Percentiles rank a stretch among this genome's conserved stretches.
Conservation (phyloP, 2,797 vertebrate species). For the Sebastes iracundus region DNA sequence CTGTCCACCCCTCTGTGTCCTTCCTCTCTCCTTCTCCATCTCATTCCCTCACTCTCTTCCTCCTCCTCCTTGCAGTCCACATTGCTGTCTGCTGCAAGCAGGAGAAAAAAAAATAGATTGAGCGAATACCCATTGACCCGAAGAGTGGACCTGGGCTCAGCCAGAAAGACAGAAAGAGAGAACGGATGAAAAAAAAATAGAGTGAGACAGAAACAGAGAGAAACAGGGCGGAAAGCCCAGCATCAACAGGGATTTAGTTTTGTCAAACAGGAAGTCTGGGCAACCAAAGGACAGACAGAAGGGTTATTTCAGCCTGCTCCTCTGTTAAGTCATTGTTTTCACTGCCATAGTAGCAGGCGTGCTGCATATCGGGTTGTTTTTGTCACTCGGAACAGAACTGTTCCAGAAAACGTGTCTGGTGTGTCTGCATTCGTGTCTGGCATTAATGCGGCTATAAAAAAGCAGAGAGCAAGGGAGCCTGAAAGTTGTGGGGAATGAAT, state of each 20-base stretch:
- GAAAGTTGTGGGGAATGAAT: not conserved
- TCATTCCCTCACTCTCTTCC: constrained; percentile 22
- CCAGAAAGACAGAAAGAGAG: constrained; percentile 37
- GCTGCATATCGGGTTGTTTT: constrained; percentile 40
- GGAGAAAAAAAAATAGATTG: constrained; percentile 46
- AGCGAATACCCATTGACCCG: constrained; percentile 63
- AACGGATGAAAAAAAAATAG: constrained; percentile 23
- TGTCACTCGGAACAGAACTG: constrained; percentile 43
- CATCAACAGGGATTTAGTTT: constrained; percentile 80
- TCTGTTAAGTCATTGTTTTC: constrained; percentile 81
- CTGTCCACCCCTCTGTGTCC: constrained; percentile 41
- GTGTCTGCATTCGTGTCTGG: constrained; percentile 48
- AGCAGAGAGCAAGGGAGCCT: constrained; percentile 1
- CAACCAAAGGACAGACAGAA: constrained; percentile 76
- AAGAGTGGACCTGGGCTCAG: constrained; percentile 52
- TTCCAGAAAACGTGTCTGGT: constrained; percentile 47
- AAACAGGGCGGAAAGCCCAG: constrained; percentile 75
- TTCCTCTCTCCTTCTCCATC: constrained; percentile 41
- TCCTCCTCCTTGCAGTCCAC: constrained; percentile 1
- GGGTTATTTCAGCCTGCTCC: constrained; percentile 78
- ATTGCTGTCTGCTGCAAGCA: constrained; percentile 31
- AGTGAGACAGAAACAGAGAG: constrained; percentile 48
- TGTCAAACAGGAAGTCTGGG: constrained; percentile 84
- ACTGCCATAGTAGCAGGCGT: constrained; percentile 52
- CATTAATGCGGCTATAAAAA: constrained; percentile 44